Conservation (phyloP, 2,797 vertebrate species). For the Choloepus didactylus region DNA sequence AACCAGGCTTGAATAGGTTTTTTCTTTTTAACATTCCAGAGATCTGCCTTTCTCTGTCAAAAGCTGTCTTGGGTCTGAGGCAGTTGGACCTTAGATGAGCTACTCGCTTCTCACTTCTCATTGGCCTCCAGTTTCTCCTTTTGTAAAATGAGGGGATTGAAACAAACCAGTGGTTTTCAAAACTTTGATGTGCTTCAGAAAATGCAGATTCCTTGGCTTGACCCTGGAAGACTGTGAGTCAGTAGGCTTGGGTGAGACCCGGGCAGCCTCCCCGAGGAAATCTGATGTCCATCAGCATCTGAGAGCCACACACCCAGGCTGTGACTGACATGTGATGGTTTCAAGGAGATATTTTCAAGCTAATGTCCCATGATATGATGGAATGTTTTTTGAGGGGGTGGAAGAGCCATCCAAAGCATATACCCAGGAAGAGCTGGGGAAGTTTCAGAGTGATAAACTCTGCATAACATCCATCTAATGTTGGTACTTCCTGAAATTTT, state of each 20-base stretch:
- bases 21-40: not conserved
- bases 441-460: not conserved
- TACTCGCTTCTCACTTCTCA: not conserved
- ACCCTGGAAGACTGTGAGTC: not conserved
- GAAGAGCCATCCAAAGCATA: not conserved
- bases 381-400: not conserved
- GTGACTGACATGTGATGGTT: not conserved
- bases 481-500: slow-evolving; percentile 22
- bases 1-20: not conserved
- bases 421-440: not conserved
- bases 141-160: slow-evolving; percentile 17
- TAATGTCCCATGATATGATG: not conserved
- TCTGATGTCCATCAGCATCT: not conserved
- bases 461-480: not conserved
- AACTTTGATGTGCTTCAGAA: not conserved
- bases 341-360: not conserved
- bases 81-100: not conserved
- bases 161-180: slow-evolving; percentile 10
- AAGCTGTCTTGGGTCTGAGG: not conserved
- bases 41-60: not conserved
- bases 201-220: not conserved
- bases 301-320: not conserved
- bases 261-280: not conserved
- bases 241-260: not conserved
- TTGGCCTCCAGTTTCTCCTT: slow-evolving; percentile 3